A percentile compares a stretch with the other conserved stretches of the same genome.
phyloP scores from a whole-genome alignment of 2,888 invertebrate species.

The Acleris literana region DNA sequence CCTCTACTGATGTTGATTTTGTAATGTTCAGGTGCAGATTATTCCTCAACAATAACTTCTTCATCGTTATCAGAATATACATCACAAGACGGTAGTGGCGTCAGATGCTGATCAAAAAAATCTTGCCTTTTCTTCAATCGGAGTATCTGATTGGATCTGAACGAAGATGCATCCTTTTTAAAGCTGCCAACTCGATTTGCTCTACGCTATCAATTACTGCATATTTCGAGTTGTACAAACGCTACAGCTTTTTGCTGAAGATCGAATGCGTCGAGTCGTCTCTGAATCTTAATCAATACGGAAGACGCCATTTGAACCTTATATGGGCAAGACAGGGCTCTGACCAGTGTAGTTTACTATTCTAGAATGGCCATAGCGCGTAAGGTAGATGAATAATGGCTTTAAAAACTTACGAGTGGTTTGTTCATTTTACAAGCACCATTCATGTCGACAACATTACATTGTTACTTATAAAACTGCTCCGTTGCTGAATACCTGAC shows the following conservation, averaged over 20 bases:
- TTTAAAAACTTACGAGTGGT: not conserved
- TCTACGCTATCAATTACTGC: conserved; percentile 36
- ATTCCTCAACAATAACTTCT: too few relatives aligned
- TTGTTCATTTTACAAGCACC: too few relatives aligned
- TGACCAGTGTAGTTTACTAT: conserved; percentile 35
- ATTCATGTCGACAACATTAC: too few relatives aligned
- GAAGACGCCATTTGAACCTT: conserved; percentile 46
- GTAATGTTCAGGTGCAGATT: too few relatives aligned
- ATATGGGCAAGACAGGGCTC: conserved; percentile 43
- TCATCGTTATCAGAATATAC: too few relatives aligned
- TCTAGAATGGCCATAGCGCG: conserved; percentile 44
- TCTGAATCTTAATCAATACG: conserved; percentile 45
- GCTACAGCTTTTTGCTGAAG: conserved; percentile 19
- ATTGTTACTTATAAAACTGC: too few relatives aligned
- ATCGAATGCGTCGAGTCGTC: conserved; percentile 20
- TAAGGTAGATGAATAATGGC: not conserved
- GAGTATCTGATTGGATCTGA: not conserved
- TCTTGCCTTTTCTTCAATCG: too few relatives aligned
- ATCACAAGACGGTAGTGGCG: too few relatives aligned
- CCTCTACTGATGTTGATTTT: too few relatives aligned
- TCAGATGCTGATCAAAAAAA: too few relatives aligned
- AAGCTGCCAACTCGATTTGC: conserved; percentile 10
- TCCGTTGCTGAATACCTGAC: too few relatives aligned
- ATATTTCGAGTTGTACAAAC: conserved; percentile 30
- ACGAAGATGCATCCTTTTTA: not conserved